Evolutionary conservation across 1,140 invertebrate species (phyloP).

Genomic region (Drosophila willistoni): DNA sequence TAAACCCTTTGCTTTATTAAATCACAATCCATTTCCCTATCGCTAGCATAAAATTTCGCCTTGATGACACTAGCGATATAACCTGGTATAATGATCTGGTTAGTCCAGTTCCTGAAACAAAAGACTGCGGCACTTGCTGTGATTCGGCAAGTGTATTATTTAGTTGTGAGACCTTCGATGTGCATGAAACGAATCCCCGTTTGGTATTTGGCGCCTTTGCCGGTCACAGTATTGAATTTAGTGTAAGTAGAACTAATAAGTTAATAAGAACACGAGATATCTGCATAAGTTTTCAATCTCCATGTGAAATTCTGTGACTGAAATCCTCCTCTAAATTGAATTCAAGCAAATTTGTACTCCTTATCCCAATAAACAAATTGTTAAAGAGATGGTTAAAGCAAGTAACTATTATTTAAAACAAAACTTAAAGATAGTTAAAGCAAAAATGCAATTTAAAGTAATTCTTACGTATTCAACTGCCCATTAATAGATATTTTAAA

Average conservation of each 20-base stretch:
- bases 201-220: conserved; percentile 86
- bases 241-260: conserved; percentile 77
- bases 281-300: no score
- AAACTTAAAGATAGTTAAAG: no score
- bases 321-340: no score
- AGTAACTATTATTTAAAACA: no score
- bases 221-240: conserved; percentile 88
- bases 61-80: conserved; percentile 88
- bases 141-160: conserved; percentile 85
- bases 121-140: conserved; percentile 77
- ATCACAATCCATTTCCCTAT: neutral
- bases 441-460: no score
- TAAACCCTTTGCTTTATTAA: neutral
- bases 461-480: no score
- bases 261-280: no score
- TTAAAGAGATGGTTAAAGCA: no score
- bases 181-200: conserved; percentile 83
- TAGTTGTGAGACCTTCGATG: conserved; percentile 88
- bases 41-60: conserved; percentile 86
- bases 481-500: no score
- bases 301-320: no score
- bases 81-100: conserved; percentile 85
- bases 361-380: no score
- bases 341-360: no score
- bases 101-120: conserved; percentile 84